A percentile compares a stretch with the other conserved stretches of the same genome.
phyloP scores from a whole-genome alignment of 2,113 vertebrate genomes.

The Aptenodytes patagonicus region DNA sequence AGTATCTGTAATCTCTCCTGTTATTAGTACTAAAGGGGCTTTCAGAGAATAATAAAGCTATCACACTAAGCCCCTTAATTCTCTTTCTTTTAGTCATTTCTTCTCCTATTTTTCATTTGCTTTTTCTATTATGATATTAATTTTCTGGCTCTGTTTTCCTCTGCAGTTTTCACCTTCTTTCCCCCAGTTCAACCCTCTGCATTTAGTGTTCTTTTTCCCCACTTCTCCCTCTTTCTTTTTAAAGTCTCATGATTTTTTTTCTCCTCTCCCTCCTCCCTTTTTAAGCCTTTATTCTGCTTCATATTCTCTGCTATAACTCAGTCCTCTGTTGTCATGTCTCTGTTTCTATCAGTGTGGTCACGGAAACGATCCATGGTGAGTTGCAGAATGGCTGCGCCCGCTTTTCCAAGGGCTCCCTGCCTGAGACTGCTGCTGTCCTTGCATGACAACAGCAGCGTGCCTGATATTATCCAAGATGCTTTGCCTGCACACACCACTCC shows the following conservation, averaged over 20 bases:
- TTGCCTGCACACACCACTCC: not conserved
- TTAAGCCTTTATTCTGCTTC: not conserved
- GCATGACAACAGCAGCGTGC: not conserved
- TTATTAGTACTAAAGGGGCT: conserved; percentile 28
- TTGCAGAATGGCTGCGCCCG: not conserved
- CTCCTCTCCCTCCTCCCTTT: not conserved
- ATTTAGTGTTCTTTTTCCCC: not conserved
- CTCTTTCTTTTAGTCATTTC: not conserved
- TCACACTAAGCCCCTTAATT: not conserved
- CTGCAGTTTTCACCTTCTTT: not conserved
- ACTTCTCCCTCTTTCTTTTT: not conserved
- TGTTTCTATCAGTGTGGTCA: not conserved
- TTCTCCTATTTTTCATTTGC: not conserved
- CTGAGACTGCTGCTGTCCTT: not conserved
- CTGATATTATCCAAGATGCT: not conserved
- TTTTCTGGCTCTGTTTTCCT: not conserved
- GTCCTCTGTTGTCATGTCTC: not conserved
- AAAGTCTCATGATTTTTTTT: not conserved
- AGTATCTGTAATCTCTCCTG: conserved; percentile 13
- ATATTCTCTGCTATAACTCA: not conserved
- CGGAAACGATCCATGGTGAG: rapidly evolving
- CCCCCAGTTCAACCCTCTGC: not conserved
- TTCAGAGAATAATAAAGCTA: conserved; percentile 19
- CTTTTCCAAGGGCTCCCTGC: not conserved
- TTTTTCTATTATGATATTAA: not conserved